Evolutionary conservation across 2,888 invertebrate genomes (phyloP).

Genomic region (Cephonodes hylas): DNA sequence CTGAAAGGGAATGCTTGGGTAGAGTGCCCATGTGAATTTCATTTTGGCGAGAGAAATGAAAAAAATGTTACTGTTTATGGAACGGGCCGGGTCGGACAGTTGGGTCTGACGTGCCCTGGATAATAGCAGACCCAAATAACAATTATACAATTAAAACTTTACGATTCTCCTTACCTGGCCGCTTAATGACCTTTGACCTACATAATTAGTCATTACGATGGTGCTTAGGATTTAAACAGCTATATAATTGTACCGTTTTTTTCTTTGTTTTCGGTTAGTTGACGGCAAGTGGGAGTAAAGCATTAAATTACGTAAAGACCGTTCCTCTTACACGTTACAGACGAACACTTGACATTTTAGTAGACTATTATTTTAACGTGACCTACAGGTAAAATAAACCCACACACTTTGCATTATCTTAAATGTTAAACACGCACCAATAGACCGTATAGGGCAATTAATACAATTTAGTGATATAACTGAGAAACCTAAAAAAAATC

Average conservation of each 20-base stretch:
- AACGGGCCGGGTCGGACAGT: slow-evolving; percentile 41
- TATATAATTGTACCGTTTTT: slow-evolving; percentile 39
- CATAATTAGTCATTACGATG: slow-evolving; percentile 7
- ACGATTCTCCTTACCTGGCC: slow-evolving; percentile 33
- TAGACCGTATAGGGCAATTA: no score
- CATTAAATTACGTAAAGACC: slow-evolving; percentile 62
- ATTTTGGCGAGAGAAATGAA: slow-evolving; percentile 48
- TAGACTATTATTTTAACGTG: not conserved
- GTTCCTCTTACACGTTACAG: slow-evolving; percentile 17
- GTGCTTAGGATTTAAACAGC: slow-evolving; percentile 1
- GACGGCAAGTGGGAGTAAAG: slow-evolving; percentile 49
- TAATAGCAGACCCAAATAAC: slow-evolving; percentile 71
- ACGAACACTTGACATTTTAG: not conserved
- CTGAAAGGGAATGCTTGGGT: slow-evolving; percentile 57
- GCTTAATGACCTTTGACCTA: slow-evolving; percentile 8
- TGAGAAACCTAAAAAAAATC: not conserved
- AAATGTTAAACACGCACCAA: no score
- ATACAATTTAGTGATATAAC: no score
- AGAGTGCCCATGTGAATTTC: slow-evolving; percentile 62
- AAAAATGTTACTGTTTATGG: slow-evolving; percentile 60
- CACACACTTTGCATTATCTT: no score
- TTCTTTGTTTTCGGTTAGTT: slow-evolving; percentile 41
- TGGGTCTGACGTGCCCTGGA: slow-evolving; percentile 49
- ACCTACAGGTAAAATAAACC: not conserved
- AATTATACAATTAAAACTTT: slow-evolving; percentile 77